Evolutionary conservation across 1,140 invertebrate genomes (phyloP), one percentile per base, ranked within the genome.

Genomic region (Cyclina sinensis): DNA sequence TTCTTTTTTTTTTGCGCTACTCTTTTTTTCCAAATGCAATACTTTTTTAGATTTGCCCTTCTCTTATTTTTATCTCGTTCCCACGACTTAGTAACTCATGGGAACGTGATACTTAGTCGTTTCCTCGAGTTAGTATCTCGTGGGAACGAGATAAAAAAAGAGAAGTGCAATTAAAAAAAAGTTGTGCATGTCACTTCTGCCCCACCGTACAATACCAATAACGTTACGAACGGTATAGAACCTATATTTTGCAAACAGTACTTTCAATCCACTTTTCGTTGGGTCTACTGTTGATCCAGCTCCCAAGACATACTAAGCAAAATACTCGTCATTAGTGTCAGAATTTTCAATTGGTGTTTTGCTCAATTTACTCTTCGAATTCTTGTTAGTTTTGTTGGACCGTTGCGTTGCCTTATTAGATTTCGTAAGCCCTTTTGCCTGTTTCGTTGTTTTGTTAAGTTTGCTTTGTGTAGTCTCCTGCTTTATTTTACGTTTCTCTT

Each of bases 241-340:
- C 51, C 21, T 30, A 68, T 30, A 68, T 68, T 68, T 68, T 68
- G 62, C 21, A 68, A 32, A 68, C 62, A 68, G 62, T 30, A 30
- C 62, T 30, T 5, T 32, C 27, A 18, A 68, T 68, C 27, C 62
- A 68, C 18, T 68, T 30, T 21, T 68, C 62, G 27, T 68, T 68
- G 24, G 27, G 32, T 18, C 62, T 68, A 32, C 32, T 68, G 62
- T 30, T 68, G 62, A 30, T 18, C 62, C 24, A 68, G 62, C 32
- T 68, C 62, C 32, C 62, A 32, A 68, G 62, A 68, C 62, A 68
- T 68, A 68, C 62, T 32, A 32, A 32, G 27, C 62, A 68, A 32
- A 68, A 68, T 68, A 68, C 32, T 68, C 62, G 27, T 68, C 62
- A 9, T 68, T 30, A 68, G 24, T 30, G 9, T 68, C 62, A 11